Percentiles rank a stretch among this genome's conserved stretches.
phyloP scores from a whole-genome alignment of 2,113 vertebrate genomes.

The Serilophus lunatus region DNA sequence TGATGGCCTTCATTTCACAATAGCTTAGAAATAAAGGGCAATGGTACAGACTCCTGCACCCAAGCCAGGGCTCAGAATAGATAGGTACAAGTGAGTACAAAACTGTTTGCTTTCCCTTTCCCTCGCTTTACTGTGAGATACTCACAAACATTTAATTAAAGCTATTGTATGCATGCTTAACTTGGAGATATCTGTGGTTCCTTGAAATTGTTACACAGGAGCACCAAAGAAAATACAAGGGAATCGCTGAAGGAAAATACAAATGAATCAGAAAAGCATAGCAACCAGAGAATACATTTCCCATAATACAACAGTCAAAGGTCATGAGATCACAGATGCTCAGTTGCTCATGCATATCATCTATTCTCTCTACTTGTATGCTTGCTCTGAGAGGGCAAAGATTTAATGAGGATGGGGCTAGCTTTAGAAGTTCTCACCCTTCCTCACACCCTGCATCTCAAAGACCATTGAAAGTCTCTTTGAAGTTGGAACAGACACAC shows the following conservation, averaged over 20 bases:
- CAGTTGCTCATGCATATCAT: conserved; percentile 58
- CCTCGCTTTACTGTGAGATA: conserved; percentile 45
- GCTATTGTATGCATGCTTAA: conserved; percentile 52
- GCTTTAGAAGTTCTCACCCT: conserved; percentile 63
- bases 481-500: conserved; percentile 47
- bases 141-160: conserved; percentile 65
- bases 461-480: conserved; percentile 62
- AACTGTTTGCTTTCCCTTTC: conserved; percentile 46
- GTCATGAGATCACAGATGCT: conserved; percentile 45
- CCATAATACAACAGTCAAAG: conserved; percentile 59
- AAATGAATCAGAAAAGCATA: conserved; percentile 60
- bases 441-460: conserved; percentile 46
- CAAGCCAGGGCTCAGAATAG: background rate
- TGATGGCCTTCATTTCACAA: background rate
- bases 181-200: conserved; percentile 37
- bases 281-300: conserved; percentile 51
- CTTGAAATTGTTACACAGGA: conserved; percentile 45
- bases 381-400: background rate
- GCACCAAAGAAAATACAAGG: conserved; percentile 56
- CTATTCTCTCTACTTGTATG: conserved; percentile 25
- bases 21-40: background rate
- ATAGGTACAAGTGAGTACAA: conserved; percentile 13
- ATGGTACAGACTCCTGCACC: background rate
- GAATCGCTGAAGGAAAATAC: conserved; percentile 61
- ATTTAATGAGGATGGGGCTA: conserved; percentile 57